Conservation (phyloP, 2,797 vertebrate genomes). For the Chanos chanos region DNA sequence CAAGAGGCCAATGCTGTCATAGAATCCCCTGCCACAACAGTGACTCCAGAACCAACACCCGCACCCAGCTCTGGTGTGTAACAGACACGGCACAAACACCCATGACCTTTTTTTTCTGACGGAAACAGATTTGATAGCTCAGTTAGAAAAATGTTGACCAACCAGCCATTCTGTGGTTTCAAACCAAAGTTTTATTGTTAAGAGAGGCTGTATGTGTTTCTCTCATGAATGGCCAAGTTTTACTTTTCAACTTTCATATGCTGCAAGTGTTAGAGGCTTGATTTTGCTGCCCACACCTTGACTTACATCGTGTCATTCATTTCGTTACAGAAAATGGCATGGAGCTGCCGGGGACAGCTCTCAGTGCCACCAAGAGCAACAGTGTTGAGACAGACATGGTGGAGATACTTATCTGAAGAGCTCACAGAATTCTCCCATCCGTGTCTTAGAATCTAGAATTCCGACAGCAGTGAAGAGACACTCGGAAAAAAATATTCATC, state of each 20-base stretch:
- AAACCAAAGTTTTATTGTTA: no score
- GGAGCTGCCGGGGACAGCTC: conserved; percentile 34
- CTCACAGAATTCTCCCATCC: background rate
- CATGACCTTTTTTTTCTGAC: background rate
- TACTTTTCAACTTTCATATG: no score
- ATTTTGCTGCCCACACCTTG: conserved; percentile 6
- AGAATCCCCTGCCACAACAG: conserved; percentile 16
- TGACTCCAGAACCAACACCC: conserved; percentile 34
- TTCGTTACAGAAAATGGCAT: conserved; percentile 49
- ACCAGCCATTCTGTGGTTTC: no score
- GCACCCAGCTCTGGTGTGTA: conserved; percentile 57
- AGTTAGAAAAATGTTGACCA: no score
- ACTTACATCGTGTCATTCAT: conserved; percentile 40
- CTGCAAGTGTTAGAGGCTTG: no score
- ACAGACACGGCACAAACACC: no score
- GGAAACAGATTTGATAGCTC: no score
- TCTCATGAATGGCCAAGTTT: no score
- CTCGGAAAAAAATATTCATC: no score
- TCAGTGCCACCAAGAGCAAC: conserved; percentile 47
- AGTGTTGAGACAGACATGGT: conserved; percentile 59
- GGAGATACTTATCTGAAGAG: conserved; percentile 74
- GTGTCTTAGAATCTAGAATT: background rate
- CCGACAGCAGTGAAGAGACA: no score
- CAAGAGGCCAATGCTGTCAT: conserved; percentile 36
- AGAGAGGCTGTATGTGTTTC: no score